phyloP scores from a whole-genome alignment of 2,888 invertebrate genomes.

The Melieria omissa region DNA sequence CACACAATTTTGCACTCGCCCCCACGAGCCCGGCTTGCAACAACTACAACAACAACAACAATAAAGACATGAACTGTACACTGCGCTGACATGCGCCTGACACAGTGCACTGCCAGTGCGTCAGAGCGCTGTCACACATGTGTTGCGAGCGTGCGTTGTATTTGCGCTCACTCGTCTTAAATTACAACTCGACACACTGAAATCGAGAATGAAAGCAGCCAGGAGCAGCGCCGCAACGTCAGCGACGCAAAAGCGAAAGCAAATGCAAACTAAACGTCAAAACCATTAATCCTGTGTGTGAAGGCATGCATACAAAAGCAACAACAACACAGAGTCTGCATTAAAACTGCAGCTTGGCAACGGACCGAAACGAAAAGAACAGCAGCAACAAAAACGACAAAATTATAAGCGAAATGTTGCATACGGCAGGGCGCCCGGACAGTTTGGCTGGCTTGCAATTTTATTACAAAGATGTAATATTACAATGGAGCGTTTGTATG shows the following conservation, averaged over 20 bases:
- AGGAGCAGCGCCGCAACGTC: background rate
- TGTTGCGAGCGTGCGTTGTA: background rate
- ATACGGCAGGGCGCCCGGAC: conserved; percentile 1
- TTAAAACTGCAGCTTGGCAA: conserved; percentile 1
- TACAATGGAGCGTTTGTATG: conserved; percentile 16
- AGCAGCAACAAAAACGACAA: background rate
- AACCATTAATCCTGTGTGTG: conserved; percentile 24
- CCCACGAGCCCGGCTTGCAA: no score
- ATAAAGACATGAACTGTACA: no score
- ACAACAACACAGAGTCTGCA: no score
- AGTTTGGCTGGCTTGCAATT: conserved; percentile 2
- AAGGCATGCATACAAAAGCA: background rate
- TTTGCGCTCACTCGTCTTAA: conserved; percentile 9
- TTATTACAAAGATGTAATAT: conserved; percentile 31
- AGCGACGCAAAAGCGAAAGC: conserved; percentile 21
- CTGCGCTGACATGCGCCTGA: no score
- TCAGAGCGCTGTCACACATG: no score
- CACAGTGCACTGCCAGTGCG: no score
- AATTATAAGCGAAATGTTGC: background rate
- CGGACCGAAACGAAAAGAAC: background rate
- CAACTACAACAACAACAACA: no score
- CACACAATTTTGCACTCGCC: no score
- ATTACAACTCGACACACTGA: conserved; percentile 1
- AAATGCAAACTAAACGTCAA: conserved; percentile 43
- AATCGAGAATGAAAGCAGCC: background rate